These are phyloP conservation scores for Sebastes wilsoni DNA, from an alignment of 2,797 vertebrate species.

Conservation along the genomic window DNA sequence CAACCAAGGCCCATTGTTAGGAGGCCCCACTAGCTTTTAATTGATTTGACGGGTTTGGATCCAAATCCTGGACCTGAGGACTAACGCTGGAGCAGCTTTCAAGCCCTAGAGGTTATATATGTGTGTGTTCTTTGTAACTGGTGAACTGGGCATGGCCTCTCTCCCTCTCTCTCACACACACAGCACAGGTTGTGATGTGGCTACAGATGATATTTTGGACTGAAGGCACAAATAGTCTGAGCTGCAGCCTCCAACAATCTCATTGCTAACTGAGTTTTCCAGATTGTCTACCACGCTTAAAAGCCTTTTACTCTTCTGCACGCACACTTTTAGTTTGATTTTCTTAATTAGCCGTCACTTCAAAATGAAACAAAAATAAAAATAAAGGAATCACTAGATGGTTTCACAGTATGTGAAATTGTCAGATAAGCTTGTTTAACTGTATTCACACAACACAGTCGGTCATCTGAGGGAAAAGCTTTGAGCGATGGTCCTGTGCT, in stretches of 20 bases:
- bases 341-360: not conserved
- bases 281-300: not conserved
- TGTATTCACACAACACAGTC: not conserved
- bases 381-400: not conserved
- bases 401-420: not conserved
- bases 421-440: not conserved
- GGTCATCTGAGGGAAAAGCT: not conserved
- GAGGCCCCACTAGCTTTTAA: conserved; percentile 21
- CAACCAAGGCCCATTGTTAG: conserved; percentile 11
- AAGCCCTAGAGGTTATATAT: not conserved
- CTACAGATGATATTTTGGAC: not conserved
- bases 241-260: not conserved
- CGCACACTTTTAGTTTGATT: not conserved
- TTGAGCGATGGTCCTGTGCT: not conserved
- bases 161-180: not conserved
- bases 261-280: not conserved
- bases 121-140: not conserved
- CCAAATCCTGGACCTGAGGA: conserved; percentile 9
- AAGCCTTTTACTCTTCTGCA: not conserved
- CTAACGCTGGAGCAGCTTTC: not conserved
- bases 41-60: conserved; percentile 29
- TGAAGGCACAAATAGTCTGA: not conserved
- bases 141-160: not conserved
- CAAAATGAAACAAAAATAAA: not conserved
- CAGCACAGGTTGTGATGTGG: not conserved